These are phyloP conservation scores for Charaxes varanes DNA, from an alignment of 1,140 invertebrate species.

Conservation along the genomic window DNA sequence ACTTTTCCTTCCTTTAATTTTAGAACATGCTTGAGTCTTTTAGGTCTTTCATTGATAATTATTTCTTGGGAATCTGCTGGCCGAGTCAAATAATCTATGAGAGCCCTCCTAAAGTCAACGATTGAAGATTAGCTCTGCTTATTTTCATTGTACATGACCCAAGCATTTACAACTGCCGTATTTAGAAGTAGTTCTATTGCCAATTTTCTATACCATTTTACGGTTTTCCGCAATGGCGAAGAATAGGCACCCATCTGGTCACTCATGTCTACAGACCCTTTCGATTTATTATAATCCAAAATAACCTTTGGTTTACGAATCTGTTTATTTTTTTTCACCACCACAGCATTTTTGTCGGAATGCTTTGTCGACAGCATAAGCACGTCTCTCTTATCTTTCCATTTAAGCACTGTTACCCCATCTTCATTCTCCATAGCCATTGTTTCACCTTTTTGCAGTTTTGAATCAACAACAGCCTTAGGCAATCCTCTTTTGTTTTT, in stretches of 20 bases:
- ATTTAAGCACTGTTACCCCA: slow-evolving; percentile 54
- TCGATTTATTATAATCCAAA: background rate
- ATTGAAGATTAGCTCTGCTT: slow-evolving; percentile 6
- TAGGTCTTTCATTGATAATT: slow-evolving; percentile 37
- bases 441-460: slow-evolving; percentile 48
- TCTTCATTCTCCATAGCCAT: slow-evolving; percentile 41
- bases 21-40: slow-evolving; percentile 38
- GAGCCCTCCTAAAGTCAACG: slow-evolving; percentile 5
- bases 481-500: slow-evolving; percentile 46
- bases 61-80: slow-evolving; percentile 32
- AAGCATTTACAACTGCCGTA: slow-evolving; percentile 39
- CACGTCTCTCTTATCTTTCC: slow-evolving; percentile 56
- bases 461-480: slow-evolving; percentile 38
- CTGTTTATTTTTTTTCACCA: background rate
- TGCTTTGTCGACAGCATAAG: slow-evolving; percentile 54
- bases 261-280: slow-evolving; percentile 1
- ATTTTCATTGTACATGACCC: slow-evolving; percentile 13
- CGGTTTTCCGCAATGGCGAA: slow-evolving; percentile 27
- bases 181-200: slow-evolving; percentile 42
- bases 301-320: background rate
- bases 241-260: slow-evolving; percentile 8
- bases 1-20: slow-evolving; percentile 37
- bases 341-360: slow-evolving; percentile 6
- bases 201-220: slow-evolving; percentile 52
- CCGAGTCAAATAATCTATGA: slow-evolving; percentile 15